These are phyloP conservation scores for Rhinichthys osculus DNA, from an alignment of 2,797 vertebrate species.

Conservation along the genomic window DNA sequence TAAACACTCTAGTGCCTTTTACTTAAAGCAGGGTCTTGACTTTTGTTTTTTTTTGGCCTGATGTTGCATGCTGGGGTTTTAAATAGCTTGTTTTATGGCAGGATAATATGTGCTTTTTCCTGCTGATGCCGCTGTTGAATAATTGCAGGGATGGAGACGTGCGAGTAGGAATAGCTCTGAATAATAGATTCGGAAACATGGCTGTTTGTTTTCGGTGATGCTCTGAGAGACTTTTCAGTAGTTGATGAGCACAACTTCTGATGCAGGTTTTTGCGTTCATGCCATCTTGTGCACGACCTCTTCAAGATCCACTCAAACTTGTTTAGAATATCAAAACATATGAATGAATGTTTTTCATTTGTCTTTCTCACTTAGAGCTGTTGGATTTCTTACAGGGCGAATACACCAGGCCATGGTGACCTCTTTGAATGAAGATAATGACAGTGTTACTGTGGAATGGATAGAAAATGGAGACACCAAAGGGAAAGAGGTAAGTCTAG, in stretches of 20 bases:
- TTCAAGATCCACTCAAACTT: conserved; percentile 17
- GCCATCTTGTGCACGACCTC: background rate
- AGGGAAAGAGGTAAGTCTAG: conserved; percentile 93
- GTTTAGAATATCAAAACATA: background rate
- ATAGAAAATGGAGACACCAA: conserved; percentile 99
- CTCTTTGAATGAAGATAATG: conserved; percentile 94
- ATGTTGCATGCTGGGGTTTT: background rate
- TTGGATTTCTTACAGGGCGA: conserved; percentile 82
- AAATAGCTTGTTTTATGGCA: conserved; percentile 43
- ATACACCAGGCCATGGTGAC: conserved; percentile 99
- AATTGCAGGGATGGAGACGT: conserved; percentile 37
- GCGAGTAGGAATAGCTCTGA: conserved; percentile 41
- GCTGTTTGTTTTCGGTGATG: conserved; percentile 37
- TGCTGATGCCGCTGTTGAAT: conserved; percentile 51
- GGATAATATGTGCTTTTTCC: conserved; percentile 25
- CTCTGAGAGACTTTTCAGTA: conserved; percentile 10
- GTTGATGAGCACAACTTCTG: conserved; percentile 11
- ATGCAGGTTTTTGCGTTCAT: conserved; percentile 3
- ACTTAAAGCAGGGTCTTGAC: background rate
- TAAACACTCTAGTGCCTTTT: background rate
- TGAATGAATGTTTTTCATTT: background rate
- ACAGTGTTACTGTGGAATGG: conserved; percentile 98
- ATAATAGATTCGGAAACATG: conserved; percentile 50
- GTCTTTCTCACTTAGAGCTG: background rate
- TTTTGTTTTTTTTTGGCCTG: background rate